A percentile compares a stretch with the other conserved stretches of the same genome.
Evolutionary conservation across 2,113 vertebrate species (phyloP).

Genomic region (Gymnobelideus leadbeateri): DNA sequence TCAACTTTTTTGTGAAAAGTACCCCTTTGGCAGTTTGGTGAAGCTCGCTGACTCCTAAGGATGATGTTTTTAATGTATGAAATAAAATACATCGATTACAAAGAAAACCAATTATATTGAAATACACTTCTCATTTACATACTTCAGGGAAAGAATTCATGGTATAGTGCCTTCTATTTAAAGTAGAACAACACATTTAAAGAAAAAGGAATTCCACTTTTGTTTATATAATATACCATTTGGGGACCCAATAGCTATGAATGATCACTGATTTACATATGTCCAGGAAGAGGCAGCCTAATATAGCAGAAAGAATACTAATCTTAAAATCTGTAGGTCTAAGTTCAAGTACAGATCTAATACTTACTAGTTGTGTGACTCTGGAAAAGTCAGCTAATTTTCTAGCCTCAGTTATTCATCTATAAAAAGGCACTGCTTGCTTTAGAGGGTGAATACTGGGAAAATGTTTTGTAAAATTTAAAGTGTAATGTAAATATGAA

Average conservation of each 20-base stretch:
- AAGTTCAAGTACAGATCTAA: not conserved
- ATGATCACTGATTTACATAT: constrained; percentile 3
- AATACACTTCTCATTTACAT: not conserved
- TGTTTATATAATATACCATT: constrained; percentile 11
- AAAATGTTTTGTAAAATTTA: not conserved
- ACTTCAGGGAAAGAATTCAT: not conserved
- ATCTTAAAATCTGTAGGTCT: not conserved
- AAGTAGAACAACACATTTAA: constrained; percentile 14
- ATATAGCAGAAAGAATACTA: not conserved
- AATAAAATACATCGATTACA: not conserved
- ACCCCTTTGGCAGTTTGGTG: not conserved
- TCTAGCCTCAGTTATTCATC: not conserved
- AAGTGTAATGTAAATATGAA: not conserved
- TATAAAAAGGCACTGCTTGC: not conserved
- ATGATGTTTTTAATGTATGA: not conserved
- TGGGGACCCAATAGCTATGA: not conserved
- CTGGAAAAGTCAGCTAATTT: not conserved
- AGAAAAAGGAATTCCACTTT: not conserved
- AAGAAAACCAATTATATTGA: not conserved
- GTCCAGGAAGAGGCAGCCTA: not conserved
- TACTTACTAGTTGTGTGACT: not conserved
- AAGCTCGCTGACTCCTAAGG: not conserved
- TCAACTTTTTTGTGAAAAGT: not conserved
- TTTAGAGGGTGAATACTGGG: not conserved
- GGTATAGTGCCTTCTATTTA: not conserved